A percentile compares a stretch with the other conserved stretches of the same genome.
These are phyloP conservation scores for Mylabris sibirica DNA, from an alignment of 2,888 invertebrate genomes.

Conservation along the genomic window DNA sequence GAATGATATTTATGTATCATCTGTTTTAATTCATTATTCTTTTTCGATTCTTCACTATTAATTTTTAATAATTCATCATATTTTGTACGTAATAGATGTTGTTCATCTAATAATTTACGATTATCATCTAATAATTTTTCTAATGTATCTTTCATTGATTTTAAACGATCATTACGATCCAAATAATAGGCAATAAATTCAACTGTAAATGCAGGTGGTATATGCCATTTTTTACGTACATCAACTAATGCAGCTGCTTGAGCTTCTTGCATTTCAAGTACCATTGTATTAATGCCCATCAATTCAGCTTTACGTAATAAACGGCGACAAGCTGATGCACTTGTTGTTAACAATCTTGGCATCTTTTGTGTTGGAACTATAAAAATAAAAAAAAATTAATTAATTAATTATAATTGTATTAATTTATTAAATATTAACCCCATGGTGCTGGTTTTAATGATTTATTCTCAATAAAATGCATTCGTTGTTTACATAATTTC, in stretches of 20 bases:
- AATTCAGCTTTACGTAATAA: constrained; percentile 86
- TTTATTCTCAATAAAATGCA: constrained; percentile 81
- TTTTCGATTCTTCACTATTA: constrained; percentile 71
- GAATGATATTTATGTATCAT: constrained; percentile 71
- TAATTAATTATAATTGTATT: constrained; percentile 1
- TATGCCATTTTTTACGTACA: constrained; percentile 92
- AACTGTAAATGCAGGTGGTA: constrained; percentile 91
- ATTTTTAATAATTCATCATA: constrained; percentile 77
- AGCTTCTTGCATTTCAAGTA: constrained; percentile 82
- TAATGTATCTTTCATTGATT: constrained; percentile 78
- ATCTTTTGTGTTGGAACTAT: constrained; percentile 93
- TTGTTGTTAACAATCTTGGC: constrained; percentile 88
- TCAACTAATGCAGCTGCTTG: constrained; percentile 84
- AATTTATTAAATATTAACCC: constrained; percentile 70
- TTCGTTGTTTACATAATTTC: constrained; percentile 83
- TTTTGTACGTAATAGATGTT: constrained; percentile 75
- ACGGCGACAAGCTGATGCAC: constrained; percentile 85
- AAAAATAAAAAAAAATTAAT: constrained; percentile 39
- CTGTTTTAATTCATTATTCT: constrained; percentile 68
- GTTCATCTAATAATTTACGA: constrained; percentile 77
- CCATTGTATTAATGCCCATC: constrained; percentile 87
- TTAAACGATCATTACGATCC: constrained; percentile 84
- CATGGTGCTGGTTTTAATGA: constrained; percentile 80
- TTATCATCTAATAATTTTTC: constrained; percentile 79
- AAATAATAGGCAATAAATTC: constrained; percentile 95